Evolutionary conservation across 2,888 invertebrate genomes (phyloP).

Genomic region (Melanargia galathea): DNA sequence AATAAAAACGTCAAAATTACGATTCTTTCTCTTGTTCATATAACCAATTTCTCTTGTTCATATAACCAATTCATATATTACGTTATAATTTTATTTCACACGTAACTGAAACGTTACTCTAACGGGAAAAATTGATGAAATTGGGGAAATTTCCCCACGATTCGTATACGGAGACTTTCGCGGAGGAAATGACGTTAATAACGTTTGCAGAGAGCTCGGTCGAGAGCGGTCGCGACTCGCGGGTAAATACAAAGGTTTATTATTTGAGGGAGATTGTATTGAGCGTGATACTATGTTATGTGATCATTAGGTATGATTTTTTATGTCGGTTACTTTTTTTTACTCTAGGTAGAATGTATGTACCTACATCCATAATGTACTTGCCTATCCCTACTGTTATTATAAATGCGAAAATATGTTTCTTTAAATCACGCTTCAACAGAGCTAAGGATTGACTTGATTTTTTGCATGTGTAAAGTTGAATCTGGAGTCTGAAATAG

Average conservation of each 20-base stretch:
- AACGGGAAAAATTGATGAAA: slow-evolving; percentile 1
- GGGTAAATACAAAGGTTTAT: neutral
- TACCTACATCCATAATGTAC: too few species aligned
- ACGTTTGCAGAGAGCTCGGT: neutral
- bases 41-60: neutral
- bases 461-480: too few species aligned
- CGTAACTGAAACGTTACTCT: slow-evolving; percentile 1
- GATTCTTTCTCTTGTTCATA: neutral
- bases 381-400: too few species aligned
- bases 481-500: too few species aligned
- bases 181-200: slow-evolving; percentile 5
- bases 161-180: neutral
- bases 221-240: neutral
- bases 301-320: neutral
- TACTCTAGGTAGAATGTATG: too few species aligned
- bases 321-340: too few species aligned
- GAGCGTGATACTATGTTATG: neutral
- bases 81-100: neutral
- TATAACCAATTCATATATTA: neutral
- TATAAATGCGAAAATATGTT: too few species aligned
- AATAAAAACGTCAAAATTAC: neutral
- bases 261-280: neutral
- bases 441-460: too few species aligned
- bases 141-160: neutral
- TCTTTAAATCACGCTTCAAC: too few species aligned